These are phyloP conservation scores for Equus quagga DNA, from an alignment of 2,113 vertebrate genomes.

Conservation along the genomic window DNA sequence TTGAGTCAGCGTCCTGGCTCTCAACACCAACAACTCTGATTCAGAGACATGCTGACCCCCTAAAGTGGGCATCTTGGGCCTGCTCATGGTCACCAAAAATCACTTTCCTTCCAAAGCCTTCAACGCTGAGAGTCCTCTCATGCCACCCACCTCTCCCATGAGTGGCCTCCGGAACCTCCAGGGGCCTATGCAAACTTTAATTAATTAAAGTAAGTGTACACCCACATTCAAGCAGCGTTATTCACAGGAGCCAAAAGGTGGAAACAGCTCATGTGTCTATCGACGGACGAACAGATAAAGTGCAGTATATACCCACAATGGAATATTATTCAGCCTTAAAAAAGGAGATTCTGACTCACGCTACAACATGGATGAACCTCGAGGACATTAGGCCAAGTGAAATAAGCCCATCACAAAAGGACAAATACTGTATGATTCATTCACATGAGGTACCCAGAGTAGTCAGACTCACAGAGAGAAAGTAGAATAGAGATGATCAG, in stretches of 20 bases:
- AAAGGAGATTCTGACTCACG: not conserved
- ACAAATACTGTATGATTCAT: fast-evolving
- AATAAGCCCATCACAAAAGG: not conserved
- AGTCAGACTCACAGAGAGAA: not conserved
- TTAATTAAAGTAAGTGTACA: not conserved
- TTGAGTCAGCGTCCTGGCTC: fast-evolving
- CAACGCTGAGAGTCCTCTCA: not conserved
- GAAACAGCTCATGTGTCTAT: too few species aligned
- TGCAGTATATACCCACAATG: fast-evolving
- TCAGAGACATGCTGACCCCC: not conserved
- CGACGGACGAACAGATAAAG: not conserved
- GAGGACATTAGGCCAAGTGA: fast-evolving
- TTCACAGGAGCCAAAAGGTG: not conserved
- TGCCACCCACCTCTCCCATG: fast-evolving
- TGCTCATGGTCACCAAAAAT: not conserved
- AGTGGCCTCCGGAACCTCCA: not conserved
- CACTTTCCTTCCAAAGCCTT: not conserved
- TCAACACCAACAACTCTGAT: not conserved
- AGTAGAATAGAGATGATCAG: fast-evolving
- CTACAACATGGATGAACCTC: not conserved
- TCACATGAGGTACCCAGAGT: fast-evolving
- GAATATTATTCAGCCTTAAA: not conserved
- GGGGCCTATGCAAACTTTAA: too few species aligned
- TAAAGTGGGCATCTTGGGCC: too few species aligned
- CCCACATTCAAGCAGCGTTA: too few species aligned